Evolutionary conservation across 2,888 invertebrate genomes (phyloP).

Genomic region (Agrotis exclamationis): DNA sequence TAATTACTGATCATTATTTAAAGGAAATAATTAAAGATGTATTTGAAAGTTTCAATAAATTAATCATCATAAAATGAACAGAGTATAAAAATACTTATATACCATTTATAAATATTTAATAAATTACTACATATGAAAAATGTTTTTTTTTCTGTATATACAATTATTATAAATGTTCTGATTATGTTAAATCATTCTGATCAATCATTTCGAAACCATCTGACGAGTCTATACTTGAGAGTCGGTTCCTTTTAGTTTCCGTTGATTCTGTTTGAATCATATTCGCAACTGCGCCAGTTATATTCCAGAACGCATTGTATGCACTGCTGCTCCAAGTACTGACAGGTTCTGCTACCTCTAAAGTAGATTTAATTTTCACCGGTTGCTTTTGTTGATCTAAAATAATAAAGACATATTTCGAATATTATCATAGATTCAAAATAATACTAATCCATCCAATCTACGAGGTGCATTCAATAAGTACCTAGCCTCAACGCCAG

Average conservation of each 20-base stretch:
- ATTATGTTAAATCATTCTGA: constrained; percentile 82
- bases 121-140: constrained; percentile 55
- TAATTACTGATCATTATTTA: constrained; percentile 4
- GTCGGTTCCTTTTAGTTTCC: constrained; percentile 77
- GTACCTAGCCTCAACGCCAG: too few species aligned
- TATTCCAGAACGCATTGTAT: constrained; percentile 82
- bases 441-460: background rate
- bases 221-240: constrained; percentile 84
- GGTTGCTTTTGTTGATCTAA: constrained; percentile 80
- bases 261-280: constrained; percentile 78
- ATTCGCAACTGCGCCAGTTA: constrained; percentile 82
- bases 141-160: constrained; percentile 27
- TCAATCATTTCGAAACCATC: constrained; percentile 90
- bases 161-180: constrained; percentile 2
- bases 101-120: constrained; percentile 43
- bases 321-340: constrained; percentile 83
- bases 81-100: constrained; percentile 23
- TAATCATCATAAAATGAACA: constrained; percentile 21
- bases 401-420: constrained; percentile 57
- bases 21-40: background rate
- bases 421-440: background rate
- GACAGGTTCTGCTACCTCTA: constrained; percentile 77
- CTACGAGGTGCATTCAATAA: too few species aligned
- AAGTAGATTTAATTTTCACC: constrained; percentile 74
- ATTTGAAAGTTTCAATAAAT: constrained; percentile 1